Percentiles rank a stretch among this genome's conserved stretches.
Evolutionary conservation across 2,797 vertebrate genomes (phyloP).

Genomic region (Eurystomus glaucurus): DNA sequence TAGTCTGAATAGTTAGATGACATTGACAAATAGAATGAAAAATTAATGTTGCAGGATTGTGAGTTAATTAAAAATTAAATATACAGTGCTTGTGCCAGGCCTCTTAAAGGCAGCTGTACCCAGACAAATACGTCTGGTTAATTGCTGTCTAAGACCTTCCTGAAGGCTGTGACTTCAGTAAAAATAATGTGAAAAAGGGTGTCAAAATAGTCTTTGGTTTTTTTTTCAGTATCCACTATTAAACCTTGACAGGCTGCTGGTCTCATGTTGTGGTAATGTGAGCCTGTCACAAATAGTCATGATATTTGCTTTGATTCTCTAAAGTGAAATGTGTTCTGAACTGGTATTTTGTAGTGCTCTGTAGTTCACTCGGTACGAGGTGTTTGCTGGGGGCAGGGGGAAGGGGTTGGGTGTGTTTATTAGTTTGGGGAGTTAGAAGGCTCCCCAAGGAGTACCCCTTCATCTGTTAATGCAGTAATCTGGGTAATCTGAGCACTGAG

Average conservation of each 20-base stretch:
- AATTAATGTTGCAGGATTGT: constrained; percentile 10
- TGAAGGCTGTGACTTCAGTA: not conserved
- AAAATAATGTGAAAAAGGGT: not conserved
- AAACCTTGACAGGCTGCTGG: not conserved
- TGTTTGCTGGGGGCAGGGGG: not conserved
- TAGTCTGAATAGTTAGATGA: not conserved
- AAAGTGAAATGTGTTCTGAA: not conserved
- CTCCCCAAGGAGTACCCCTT: not conserved
- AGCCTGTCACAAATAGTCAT: not conserved
- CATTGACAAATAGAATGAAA: constrained; percentile 44
- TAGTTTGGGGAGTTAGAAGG: not conserved
- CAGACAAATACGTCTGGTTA: not conserved
- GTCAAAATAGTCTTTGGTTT: not conserved
- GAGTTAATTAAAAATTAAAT: constrained; percentile 54
- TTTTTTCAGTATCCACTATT: not conserved
- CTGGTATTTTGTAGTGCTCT: not conserved
- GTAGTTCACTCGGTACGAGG: not conserved
- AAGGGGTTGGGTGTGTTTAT: not conserved
- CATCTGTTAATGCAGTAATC: not conserved
- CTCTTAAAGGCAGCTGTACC: not conserved
- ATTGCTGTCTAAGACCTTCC: not conserved
- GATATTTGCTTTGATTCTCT: not conserved
- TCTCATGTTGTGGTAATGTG: not conserved
- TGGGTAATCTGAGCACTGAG: not conserved
- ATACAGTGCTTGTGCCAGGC: not conserved